Conservation (phyloP, 2,797 vertebrate species). For the Muscicapa striata region DNA sequence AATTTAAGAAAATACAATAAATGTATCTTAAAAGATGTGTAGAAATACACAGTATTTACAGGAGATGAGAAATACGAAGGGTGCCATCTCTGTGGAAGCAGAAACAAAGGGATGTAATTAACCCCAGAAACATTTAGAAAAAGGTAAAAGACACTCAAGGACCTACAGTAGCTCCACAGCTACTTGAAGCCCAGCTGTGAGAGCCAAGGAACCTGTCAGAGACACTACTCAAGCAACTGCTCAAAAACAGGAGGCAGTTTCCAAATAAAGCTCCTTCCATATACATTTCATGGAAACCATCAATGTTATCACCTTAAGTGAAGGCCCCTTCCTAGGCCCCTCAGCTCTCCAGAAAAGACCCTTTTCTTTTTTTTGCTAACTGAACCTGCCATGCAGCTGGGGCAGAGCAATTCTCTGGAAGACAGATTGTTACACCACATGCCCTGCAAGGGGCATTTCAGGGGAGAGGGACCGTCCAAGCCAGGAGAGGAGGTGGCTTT, state of each 20-base stretch:
- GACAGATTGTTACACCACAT: rapidly evolving
- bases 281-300: rapidly evolving
- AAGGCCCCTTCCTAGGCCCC: neutral
- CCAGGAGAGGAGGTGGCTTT: neutral
- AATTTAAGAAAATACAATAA: neutral
- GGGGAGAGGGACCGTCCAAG: neutral
- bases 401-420: neutral
- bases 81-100: neutral
- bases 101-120: neutral
- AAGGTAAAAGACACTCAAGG: neutral
- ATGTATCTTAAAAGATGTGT: neutral
- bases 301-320: neutral
- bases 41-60: neutral
- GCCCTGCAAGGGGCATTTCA: neutral
- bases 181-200: neutral
- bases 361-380: neutral
- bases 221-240: neutral
- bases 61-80: neutral
- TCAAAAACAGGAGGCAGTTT: neutral
- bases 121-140: neutral
- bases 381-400: rapidly evolving
- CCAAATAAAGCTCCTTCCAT: neutral
- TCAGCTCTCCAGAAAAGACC: neutral
- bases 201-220: neutral
- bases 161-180: neutral